Evolutionary conservation across 2,888 invertebrate genomes (phyloP).

Genomic region (Parnassius orleans): DNA sequence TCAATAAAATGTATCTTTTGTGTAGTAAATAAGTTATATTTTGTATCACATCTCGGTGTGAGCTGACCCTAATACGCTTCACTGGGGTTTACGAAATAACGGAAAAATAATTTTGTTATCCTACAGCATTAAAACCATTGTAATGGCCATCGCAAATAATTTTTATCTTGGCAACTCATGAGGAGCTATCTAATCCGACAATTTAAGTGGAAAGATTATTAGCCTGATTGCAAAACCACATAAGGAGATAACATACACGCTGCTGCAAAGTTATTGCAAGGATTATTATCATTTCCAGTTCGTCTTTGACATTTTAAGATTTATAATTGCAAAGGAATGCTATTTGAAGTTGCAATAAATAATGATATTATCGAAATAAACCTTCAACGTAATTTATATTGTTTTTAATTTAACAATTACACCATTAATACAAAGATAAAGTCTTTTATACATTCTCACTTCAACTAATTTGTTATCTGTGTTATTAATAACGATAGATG

Average conservation of each 20-base stretch:
- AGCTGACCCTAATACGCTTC: too few relatives aligned
- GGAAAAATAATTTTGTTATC: background rate
- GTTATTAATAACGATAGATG: too few relatives aligned
- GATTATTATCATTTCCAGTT: background rate
- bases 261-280: slow-evolving; percentile 2
- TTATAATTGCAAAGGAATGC: background rate
- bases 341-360: slow-evolving; percentile 1
- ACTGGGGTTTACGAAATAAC: too few relatives aligned
- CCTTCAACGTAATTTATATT: too few relatives aligned
- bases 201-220: slow-evolving; percentile 11
- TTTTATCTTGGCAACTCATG: slow-evolving; percentile 7
- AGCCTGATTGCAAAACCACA: slow-evolving; percentile 5
- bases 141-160: background rate
- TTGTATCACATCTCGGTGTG: too few relatives aligned
- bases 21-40: too few relatives aligned
- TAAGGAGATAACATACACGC: slow-evolving; percentile 11
- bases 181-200: slow-evolving; percentile 2
- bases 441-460: too few relatives aligned
- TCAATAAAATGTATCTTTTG: too few relatives aligned
- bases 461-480: too few relatives aligned
- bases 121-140: background rate
- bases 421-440: too few relatives aligned
- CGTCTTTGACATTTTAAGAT: background rate
- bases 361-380: background rate
- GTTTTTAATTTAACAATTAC: too few relatives aligned